phyloP scores from a whole-genome alignment of 2,113 vertebrate genomes.

The Proterorhinus semilunaris region DNA sequence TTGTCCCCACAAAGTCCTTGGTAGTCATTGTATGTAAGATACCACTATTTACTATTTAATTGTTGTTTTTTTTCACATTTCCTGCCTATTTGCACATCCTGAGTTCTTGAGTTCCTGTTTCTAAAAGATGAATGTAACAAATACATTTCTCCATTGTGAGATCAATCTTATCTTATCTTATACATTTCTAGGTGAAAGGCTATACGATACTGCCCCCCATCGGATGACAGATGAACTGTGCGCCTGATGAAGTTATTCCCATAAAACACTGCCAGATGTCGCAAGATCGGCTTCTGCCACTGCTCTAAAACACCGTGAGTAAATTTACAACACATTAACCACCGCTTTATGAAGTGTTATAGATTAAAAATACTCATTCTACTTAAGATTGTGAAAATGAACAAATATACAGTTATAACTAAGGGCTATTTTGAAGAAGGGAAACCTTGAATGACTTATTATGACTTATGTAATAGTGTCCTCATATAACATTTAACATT shows the following conservation, averaged over 20 bases:
- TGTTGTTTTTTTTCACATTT: no score
- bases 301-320: background rate
- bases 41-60: no score
- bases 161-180: background rate
- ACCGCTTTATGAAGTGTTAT: no score
- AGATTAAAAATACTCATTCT: no score
- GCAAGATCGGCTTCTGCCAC: conserved; percentile 1
- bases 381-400: no score
- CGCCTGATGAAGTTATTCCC: background rate
- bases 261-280: conserved; percentile 22
- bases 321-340: background rate
- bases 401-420: no score
- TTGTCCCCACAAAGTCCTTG: no score
- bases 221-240: conserved; percentile 30
- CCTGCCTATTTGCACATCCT: no score
- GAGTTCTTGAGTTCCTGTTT: no score
- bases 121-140: no score
- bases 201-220: conserved; percentile 31
- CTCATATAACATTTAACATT: background rate
- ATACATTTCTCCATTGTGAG: no score
- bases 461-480: background rate
- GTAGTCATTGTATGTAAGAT: no score
- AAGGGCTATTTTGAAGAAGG: background rate
- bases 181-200: background rate
- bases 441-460: background rate